phyloP scores from a whole-genome alignment of 2,797 vertebrate species.

The Acipenser oxyrinchus region DNA sequence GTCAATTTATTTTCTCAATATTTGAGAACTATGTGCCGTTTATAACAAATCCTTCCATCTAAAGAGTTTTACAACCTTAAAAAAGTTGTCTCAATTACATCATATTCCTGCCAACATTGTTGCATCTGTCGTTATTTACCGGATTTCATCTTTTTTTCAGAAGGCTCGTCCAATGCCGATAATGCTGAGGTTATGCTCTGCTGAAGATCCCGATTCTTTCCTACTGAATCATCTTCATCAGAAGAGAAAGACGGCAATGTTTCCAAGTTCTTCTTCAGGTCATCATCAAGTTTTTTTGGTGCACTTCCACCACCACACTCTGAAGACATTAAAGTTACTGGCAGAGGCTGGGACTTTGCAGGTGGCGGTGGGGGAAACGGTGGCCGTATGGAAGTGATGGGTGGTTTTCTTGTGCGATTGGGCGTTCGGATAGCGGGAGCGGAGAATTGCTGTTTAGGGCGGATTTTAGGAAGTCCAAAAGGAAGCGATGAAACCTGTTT shows the following conservation, averaged over 20 bases:
- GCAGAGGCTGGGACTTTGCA: slow-evolving; percentile 54
- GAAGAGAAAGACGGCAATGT: slow-evolving; percentile 88
- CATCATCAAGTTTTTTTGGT: slow-evolving; percentile 74
- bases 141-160: slow-evolving; percentile 72
- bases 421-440: slow-evolving; percentile 77
- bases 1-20: too few species aligned
- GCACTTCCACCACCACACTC: slow-evolving; percentile 53
- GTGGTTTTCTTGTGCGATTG: slow-evolving; percentile 74
- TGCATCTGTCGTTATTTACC: slow-evolving; percentile 54
- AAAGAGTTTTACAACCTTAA: too few species aligned
- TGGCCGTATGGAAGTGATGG: slow-evolving; percentile 58
- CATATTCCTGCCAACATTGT: neutral
- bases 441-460: slow-evolving; percentile 89
- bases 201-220: slow-evolving; percentile 80
- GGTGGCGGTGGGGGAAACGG: slow-evolving; percentile 54
- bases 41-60: too few species aligned
- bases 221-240: slow-evolving; percentile 88
- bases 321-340: slow-evolving; percentile 44
- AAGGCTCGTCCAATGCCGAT: slow-evolving; percentile 73
- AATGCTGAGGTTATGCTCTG: slow-evolving; percentile 83
- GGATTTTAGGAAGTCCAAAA: slow-evolving; percentile 97
- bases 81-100: too few species aligned
- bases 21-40: too few species aligned
- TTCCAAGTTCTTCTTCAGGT: slow-evolving; percentile 85
- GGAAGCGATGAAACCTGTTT: slow-evolving; percentile 93